Evolutionary conservation across 1,140 invertebrate species (phyloP).

Genomic region (Sycobia sp.): DNA sequence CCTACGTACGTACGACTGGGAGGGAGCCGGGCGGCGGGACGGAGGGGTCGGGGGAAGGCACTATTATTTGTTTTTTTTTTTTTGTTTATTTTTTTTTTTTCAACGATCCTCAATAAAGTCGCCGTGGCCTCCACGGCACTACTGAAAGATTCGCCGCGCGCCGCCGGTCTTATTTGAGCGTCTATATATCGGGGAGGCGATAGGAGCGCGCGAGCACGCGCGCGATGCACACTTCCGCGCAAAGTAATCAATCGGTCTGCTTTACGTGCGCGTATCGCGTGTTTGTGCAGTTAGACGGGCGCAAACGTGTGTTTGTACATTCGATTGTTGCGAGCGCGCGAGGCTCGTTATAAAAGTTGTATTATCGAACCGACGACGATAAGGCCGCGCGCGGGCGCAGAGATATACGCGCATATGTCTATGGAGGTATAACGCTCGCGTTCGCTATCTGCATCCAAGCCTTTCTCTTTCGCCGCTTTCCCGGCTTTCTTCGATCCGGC

Average conservation of each 20-base stretch:
- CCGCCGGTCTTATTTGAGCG: slow-evolving; percentile 11
- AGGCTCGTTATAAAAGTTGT: neutral
- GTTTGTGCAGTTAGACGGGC: slow-evolving; percentile 18
- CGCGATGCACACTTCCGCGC: neutral
- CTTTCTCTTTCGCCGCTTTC: neutral
- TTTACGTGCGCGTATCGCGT: slow-evolving; percentile 12
- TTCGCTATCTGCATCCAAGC: no score
- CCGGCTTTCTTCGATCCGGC: neutral
- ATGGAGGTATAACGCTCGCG: no score
- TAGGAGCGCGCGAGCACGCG: no score
- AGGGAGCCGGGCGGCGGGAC: no score
- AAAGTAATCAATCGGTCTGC: slow-evolving; percentile 22
- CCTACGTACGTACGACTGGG: no score
- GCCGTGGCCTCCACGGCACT: no score
- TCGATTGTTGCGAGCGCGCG: slow-evolving; percentile 13
- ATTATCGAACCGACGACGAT: slow-evolving; percentile 10
- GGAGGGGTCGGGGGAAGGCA: no score
- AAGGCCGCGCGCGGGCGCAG: neutral
- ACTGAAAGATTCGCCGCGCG: no score
- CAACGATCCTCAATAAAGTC: no score
- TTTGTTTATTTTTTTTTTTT: no score
- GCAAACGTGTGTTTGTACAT: neutral
- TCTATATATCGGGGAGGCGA: neutral
- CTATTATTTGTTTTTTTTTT: no score
- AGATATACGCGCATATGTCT: no score